phyloP scores from a whole-genome alignment of 2,797 vertebrate genomes.

The Lepilemur septentrionalis region DNA sequence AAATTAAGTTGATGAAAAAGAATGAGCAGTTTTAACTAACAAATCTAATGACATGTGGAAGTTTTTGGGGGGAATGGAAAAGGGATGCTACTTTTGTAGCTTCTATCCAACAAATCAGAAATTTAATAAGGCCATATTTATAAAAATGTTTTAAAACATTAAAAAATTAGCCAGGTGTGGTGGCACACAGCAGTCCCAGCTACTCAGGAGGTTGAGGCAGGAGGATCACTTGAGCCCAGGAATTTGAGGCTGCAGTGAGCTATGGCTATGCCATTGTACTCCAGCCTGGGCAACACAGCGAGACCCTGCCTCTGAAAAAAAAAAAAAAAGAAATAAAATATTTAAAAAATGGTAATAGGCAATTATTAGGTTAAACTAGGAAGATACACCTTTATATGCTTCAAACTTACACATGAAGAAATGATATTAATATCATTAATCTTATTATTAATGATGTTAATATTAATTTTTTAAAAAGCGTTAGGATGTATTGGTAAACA shows the following conservation, averaged over 20 bases:
- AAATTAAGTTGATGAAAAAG: slow-evolving; percentile 24
- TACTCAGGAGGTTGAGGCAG: background rate
- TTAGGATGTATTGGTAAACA: background rate
- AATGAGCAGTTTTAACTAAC: background rate
- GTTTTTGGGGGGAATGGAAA: background rate
- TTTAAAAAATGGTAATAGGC: background rate
- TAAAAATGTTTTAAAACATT: background rate
- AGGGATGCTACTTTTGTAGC: background rate
- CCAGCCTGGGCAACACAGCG: background rate
- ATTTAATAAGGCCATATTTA: background rate
- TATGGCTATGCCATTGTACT: background rate
- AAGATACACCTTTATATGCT: background rate
- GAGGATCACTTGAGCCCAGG: background rate
- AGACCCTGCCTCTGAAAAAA: too few species aligned
- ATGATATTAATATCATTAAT: background rate
- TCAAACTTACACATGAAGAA: background rate
- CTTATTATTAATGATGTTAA: background rate
- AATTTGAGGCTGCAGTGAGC: background rate
- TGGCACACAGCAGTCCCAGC: background rate
- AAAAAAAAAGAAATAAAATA: background rate
- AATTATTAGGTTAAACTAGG: background rate
- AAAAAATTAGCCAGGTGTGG: background rate
- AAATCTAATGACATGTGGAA: background rate
- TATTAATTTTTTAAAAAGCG: background rate
- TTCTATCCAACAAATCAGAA: slow-evolving; percentile 2